These are phyloP conservation scores for Anas acuta DNA, from an alignment of 2,797 vertebrate species.

Conservation along the genomic window DNA sequence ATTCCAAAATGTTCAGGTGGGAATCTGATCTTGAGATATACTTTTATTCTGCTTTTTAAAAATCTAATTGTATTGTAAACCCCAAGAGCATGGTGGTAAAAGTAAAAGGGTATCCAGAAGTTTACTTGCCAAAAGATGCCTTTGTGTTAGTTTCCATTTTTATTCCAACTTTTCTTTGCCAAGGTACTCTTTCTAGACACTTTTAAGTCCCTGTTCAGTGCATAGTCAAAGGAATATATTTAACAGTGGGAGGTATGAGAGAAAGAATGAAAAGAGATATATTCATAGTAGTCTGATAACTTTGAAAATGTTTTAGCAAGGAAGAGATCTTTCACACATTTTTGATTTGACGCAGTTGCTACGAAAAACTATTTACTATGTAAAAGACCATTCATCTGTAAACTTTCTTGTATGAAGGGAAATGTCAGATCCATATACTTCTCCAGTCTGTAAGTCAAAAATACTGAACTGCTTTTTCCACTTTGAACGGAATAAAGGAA, in stretches of 20 bases:
- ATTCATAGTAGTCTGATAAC: neutral
- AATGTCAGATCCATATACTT: neutral
- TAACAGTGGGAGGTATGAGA: neutral
- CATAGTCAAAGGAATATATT: constrained; percentile 23
- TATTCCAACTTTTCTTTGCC: neutral
- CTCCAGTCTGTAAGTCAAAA: neutral
- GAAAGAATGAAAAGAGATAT: neutral
- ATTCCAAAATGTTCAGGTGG: neutral
- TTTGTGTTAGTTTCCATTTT: neutral
- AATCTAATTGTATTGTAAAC: neutral
- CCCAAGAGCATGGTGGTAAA: neutral
- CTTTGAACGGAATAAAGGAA: neutral
- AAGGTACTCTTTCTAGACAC: neutral
- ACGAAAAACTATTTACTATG: neutral
- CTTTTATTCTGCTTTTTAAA: neutral
- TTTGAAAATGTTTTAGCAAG: constrained; percentile 26
- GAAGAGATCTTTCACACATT: neutral
- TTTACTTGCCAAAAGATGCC: neutral
- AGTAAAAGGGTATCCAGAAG: neutral
- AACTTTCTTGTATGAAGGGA: neutral
- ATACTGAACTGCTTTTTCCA: neutral
- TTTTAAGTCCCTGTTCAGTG: constrained; percentile 30
- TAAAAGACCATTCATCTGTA: neutral
- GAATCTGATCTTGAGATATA: neutral
- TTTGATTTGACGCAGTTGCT: constrained; percentile 22